A percentile compares a stretch with the other conserved stretches of the same genome.
Evolutionary conservation across 2,113 vertebrate genomes (phyloP).

Genomic region (Hippocampus guttulatus): DNA sequence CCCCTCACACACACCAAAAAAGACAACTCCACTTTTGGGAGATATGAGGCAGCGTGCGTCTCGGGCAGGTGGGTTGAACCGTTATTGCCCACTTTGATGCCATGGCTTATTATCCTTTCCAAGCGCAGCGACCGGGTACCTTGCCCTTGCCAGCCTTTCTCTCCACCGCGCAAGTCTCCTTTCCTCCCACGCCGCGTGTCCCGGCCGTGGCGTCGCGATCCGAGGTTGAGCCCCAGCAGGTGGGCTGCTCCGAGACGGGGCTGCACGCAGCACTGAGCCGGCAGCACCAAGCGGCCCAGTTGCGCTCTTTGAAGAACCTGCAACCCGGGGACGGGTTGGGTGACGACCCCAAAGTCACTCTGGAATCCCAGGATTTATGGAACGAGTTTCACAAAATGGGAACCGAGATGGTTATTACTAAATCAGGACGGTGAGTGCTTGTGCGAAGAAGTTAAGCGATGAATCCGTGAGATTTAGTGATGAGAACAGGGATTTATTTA

Average conservation of each 20-base stretch:
- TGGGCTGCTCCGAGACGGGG: conserved; percentile 75
- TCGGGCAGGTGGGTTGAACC: background rate
- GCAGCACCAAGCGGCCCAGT: conserved; percentile 76
- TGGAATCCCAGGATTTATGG: conserved; percentile 94
- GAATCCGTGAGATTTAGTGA: background rate
- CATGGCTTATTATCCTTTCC: conserved; percentile 94
- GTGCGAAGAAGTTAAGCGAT: background rate
- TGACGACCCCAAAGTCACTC: conserved; percentile 89
- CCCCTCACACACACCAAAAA: background rate
- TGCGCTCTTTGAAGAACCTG: conserved; percentile 74
- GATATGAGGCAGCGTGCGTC: background rate
- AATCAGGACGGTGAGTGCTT: conserved; percentile 86
- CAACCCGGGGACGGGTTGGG: conserved; percentile 81
- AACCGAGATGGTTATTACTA: conserved; percentile 98
- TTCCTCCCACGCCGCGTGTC: conserved; percentile 79
- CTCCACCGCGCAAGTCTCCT: conserved; percentile 80
- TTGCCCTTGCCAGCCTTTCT: conserved; percentile 85
- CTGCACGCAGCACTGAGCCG: conserved; percentile 80
- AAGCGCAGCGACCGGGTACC: conserved; percentile 79
- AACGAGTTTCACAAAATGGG: conserved; percentile 94
- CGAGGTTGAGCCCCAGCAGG: conserved; percentile 76
- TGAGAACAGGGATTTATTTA: too few species aligned
- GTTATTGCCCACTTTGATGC: conserved; percentile 75
- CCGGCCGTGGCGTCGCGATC: conserved; percentile 73
- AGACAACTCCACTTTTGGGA: background rate